A percentile compares a stretch with the other conserved stretches of the same genome.
phyloP scores from a whole-genome alignment of 2,888 invertebrate genomes.

The Emmelina monodactyla region DNA sequence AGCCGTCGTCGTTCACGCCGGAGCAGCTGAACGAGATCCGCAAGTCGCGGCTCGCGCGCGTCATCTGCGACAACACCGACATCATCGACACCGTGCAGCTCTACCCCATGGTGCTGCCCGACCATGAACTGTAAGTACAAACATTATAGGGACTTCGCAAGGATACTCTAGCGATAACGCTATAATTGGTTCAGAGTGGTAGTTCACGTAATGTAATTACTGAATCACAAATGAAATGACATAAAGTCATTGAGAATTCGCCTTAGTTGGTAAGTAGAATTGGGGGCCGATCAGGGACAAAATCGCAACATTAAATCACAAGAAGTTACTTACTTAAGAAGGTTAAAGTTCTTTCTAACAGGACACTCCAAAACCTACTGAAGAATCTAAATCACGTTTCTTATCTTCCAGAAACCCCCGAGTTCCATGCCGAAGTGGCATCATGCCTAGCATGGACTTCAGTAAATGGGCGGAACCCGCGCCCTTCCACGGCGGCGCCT shows the following conservation, averaged over 20 bases:
- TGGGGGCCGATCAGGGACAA: too few relatives aligned
- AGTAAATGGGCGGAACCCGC: slow-evolving; percentile 87
- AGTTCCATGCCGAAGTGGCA: slow-evolving; percentile 88
- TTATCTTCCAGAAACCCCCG: slow-evolving; percentile 79
- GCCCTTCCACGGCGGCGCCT: slow-evolving; percentile 37
- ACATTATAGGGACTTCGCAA: too few relatives aligned
- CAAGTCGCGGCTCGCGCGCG: slow-evolving; percentile 79
- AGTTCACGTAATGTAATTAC: too few relatives aligned
- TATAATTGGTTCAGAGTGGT: too few relatives aligned
- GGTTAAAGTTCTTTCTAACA: too few relatives aligned
- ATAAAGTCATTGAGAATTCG: too few relatives aligned
- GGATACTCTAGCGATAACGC: too few relatives aligned
- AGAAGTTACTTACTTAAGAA: too few relatives aligned
- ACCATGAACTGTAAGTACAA: slow-evolving; percentile 92
- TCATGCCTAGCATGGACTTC: slow-evolving; percentile 87
- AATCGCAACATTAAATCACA: too few relatives aligned
- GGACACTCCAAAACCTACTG: too few relatives aligned
- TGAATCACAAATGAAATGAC: too few relatives aligned
- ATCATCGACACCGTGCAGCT: slow-evolving; percentile 90
- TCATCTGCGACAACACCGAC: slow-evolving; percentile 93
- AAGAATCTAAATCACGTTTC: neutral
- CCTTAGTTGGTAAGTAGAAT: too few relatives aligned
- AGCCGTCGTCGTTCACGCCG: slow-evolving; percentile 88
- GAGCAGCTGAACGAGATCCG: slow-evolving; percentile 86
- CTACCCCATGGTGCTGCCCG: slow-evolving; percentile 91